A percentile compares a stretch with the other conserved stretches of the same genome.
Conservation (phyloP, 1,140 invertebrate species). For the Mactra quadrangularis region DNA sequence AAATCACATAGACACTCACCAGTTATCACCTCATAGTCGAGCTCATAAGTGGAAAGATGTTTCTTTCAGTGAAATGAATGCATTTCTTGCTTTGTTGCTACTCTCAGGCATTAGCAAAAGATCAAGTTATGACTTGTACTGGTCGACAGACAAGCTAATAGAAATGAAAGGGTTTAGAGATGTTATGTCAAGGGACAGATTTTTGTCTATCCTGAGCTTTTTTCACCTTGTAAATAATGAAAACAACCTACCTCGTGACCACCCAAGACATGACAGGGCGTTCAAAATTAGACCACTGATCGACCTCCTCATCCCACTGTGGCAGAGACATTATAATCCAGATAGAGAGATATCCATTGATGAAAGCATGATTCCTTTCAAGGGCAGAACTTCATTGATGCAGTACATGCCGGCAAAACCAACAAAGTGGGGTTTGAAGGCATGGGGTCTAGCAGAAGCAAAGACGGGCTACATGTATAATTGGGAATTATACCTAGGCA, state of each 20-base stretch:
- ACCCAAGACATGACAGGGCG: slow-evolving; percentile 26
- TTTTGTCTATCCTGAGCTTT: not conserved
- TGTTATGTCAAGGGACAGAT: slow-evolving; percentile 13
- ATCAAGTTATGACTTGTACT: slow-evolving; percentile 7
- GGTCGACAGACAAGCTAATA: not conserved
- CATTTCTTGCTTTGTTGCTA: slow-evolving; percentile 6
- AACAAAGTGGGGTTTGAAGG: slow-evolving; percentile 84
- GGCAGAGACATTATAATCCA: slow-evolving; percentile 26
- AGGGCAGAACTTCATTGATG: slow-evolving; percentile 78
- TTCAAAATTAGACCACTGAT: slow-evolving; percentile 34
- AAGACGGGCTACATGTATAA: slow-evolving; percentile 81
- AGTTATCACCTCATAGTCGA: not conserved
- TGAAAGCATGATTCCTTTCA: slow-evolving; percentile 77
- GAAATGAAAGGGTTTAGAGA: slow-evolving; percentile 23
- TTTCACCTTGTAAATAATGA: slow-evolving; percentile 30
- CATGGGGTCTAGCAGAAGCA: slow-evolving; percentile 75
- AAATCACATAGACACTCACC: not conserved
- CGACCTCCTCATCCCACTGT: slow-evolving; percentile 25
- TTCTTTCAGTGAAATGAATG: not conserved
- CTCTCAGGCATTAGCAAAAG: slow-evolving; percentile 14
- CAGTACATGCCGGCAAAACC: slow-evolving; percentile 84
- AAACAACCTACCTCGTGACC: not conserved
- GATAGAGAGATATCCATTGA: slow-evolving; percentile 65
- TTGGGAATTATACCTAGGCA: slow-evolving; percentile 83
- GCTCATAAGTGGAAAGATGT: not conserved